These are phyloP conservation scores for Engraulis encrasicolus DNA, from an alignment of 2,113 vertebrate genomes.

Conservation along the genomic window DNA sequence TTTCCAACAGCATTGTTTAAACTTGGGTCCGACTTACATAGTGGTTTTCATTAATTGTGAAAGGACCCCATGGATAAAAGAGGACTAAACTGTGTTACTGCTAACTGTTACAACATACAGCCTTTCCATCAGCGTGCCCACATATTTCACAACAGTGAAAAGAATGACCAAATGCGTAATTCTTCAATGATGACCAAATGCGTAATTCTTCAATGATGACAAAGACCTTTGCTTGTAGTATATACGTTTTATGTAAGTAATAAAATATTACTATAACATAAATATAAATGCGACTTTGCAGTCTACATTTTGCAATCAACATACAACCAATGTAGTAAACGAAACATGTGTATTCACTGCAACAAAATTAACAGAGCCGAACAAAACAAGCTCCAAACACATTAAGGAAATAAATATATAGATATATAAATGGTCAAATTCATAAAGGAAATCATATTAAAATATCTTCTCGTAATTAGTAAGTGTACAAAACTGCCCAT, in stretches of 20 bases:
- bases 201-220: conserved; percentile 80
- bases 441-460: conserved; percentile 94
- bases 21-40: conserved; percentile 56
- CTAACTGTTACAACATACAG: not conserved
- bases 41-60: conserved; percentile 16
- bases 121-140: not conserved
- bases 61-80: not conserved
- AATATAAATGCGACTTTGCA: conserved; percentile 98
- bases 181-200: conserved; percentile 82
- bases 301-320: conserved; percentile 94
- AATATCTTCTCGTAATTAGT: conserved; percentile 93
- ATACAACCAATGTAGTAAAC: conserved; percentile 91
- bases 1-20: conserved; percentile 63
- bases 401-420: conserved; percentile 95
- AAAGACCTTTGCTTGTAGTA: conserved; percentile 91
- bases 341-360: conserved; percentile 84
- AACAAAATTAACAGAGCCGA: conserved; percentile 86
- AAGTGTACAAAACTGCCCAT: conserved; percentile 90
- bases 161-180: not conserved
- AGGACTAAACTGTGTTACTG: not conserved
- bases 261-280: conserved; percentile 99
- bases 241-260: conserved; percentile 99
- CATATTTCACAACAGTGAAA: conserved; percentile 30
- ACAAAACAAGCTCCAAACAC: conserved; percentile 87
- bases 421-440: conserved; percentile 88